Base-by-base conservation (phyloP, 2,797 vertebrate genomes). In the Enteromius argenteus region DNA sequence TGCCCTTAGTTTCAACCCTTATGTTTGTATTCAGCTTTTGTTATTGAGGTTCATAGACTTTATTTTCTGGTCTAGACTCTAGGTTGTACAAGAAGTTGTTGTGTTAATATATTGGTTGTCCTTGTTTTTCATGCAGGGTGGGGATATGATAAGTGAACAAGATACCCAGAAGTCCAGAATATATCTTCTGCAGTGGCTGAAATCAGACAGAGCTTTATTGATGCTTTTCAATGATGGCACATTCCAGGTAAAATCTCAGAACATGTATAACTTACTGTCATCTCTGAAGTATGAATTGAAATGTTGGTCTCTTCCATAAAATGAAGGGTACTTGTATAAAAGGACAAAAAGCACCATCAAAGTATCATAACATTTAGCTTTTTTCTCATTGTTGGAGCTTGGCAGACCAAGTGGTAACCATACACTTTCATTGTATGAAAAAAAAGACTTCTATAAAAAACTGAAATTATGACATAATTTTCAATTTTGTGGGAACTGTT, bases 161-260 rank as follows among this genome's bases (percentile, higher is more conserved):
- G 97, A 99, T 86, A 81, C 96, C 75, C 94, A 96, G 87, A 96
- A 96, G 92, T 96, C 96, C 56, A 95, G 96, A 87, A 96, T 99
- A 86, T 98, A 98, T 91, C 96, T 99, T 86, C 93, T 99, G 85
- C 98, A 99, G 91, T 99, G 98, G 98, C 94, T 99, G 81, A 99
- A 99, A 91, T 99, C 98, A 35, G 98, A 99, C 92, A 97, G 97
- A 90, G 98, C 98, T 86, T 94, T 99, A 87, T 97, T 99, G 97
- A 99, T 99, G 98, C 97, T 99, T 17, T 99, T 99, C 91, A 99
- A 97, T 42, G 97, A 99, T 37, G 97, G 98, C 94, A 99, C 98
- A 0, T 99, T 99, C 93, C 98, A 99, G 96, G 98, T 99, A 96
- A 96, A 91, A 89, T 68, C 66, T 37, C 17, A 9, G 32, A 19